Base-by-base conservation (phyloP, 2,113 vertebrate genomes). In the Caranx melampygus region DNA sequence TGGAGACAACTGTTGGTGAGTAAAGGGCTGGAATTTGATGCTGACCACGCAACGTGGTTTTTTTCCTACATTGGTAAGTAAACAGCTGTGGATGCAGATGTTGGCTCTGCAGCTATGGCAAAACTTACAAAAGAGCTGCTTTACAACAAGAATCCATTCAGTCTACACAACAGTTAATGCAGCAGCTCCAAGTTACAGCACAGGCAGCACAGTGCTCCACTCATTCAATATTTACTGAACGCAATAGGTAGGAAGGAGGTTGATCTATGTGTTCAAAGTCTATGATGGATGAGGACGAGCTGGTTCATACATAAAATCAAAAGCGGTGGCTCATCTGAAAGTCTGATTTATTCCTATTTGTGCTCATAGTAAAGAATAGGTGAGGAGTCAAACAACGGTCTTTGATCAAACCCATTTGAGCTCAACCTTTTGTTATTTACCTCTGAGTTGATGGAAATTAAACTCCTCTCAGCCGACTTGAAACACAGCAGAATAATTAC, bases 361-460 rank as follows among this genome's bases (percentile, higher is more conserved):
- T 20, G 55, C 33, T 47, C 49, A 14, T 61, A 4, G 31, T 72
- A 42, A 47, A 65, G 31, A 59, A 15, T 10, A 40, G 52, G 8
- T 68, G 52, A 57, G 44, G 58, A 81, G 57, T 72, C 49, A 40
- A 26, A 35, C 3, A 15, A 4, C 3, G 16, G 13, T 35, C 44
- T 83, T 75, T 42, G 62, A 86, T 65, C 62, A 3, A 9, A 68
- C 1, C 18, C 9, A 31, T 33, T 49, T 65, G 16, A 35, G 34
- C 0, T 31, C 4, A 20, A 33, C 42, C 42, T 65, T 34, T 51
- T 51, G 9, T 69, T 5, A 33, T 49, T 47, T 34, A 76, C 58
- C 57, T 83, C 73, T 61, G 47, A 72, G 61, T 11, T 51, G 26
- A 78, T 75, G 77, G 45, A 68, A 72, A 78, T 60, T 3, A 14